Evolutionary conservation across 2,113 vertebrate genomes (phyloP).

Genomic region (Andinoacara biseriatus): DNA sequence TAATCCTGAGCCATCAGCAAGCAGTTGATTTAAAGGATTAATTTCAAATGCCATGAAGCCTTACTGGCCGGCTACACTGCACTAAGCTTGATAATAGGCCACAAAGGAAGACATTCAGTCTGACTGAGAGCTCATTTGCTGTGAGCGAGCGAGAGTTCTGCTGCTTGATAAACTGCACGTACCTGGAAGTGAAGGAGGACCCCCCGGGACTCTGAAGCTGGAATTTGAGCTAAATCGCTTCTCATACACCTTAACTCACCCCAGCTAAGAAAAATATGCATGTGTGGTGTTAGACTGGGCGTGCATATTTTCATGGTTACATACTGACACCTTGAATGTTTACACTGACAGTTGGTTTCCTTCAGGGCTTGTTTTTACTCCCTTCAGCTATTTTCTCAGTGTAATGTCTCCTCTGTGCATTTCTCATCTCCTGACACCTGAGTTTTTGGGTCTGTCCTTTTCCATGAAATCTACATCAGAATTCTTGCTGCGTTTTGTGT

Average conservation of each 20-base stretch:
- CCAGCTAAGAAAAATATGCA: slow-evolving; percentile 61
- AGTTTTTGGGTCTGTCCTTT: slow-evolving; percentile 12
- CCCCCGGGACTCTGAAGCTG: slow-evolving; percentile 5
- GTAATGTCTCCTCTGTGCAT: slow-evolving; percentile 5
- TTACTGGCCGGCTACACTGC: background rate
- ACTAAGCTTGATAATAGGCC: slow-evolving; percentile 41
- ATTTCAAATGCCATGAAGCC: slow-evolving; percentile 63
- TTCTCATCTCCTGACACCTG: slow-evolving; percentile 22
- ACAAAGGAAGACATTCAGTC: slow-evolving; percentile 19
- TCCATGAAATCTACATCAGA: slow-evolving; percentile 29
- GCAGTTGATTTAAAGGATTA: slow-evolving; percentile 73
- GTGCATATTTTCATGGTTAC: slow-evolving; percentile 47
- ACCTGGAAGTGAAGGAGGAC: slow-evolving; percentile 26
- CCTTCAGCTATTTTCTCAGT: slow-evolving; percentile 25
- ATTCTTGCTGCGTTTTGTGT: slow-evolving; percentile 13
- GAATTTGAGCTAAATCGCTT: slow-evolving; percentile 58
- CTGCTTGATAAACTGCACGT: slow-evolving; percentile 57
- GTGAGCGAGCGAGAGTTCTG: slow-evolving; percentile 29
- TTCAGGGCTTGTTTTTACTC: slow-evolving; percentile 47
- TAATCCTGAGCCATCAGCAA: slow-evolving; percentile 56
- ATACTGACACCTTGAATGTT: slow-evolving; percentile 58
- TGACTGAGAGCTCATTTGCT: slow-evolving; percentile 46
- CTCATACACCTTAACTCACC: slow-evolving; percentile 28
- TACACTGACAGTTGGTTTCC: slow-evolving; percentile 45
- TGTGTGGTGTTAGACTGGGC: slow-evolving; percentile 31